These are phyloP conservation scores for Anthonomus grandis DNA, from an alignment of 1,140 invertebrate species.

Conservation along the genomic window DNA sequence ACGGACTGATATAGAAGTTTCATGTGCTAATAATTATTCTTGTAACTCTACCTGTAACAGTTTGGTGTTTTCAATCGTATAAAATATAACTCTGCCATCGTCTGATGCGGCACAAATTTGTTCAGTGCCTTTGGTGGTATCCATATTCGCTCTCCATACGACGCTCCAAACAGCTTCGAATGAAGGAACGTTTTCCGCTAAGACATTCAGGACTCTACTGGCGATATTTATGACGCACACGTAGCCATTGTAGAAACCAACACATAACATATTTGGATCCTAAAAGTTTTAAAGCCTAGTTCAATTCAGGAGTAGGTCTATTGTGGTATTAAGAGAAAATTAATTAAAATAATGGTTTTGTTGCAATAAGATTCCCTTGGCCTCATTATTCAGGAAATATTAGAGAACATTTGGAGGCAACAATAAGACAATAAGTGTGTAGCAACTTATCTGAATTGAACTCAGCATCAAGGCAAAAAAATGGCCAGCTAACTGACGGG, in stretches of 20 bases:
- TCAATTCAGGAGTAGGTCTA: neutral
- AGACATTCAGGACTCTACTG: conserved; percentile 50
- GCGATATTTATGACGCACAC: conserved; percentile 71
- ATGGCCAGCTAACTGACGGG: too few species aligned
- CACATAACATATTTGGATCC: conserved; percentile 68
- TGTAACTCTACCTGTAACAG: conserved; percentile 16
- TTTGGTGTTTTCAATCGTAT: conserved; percentile 20
- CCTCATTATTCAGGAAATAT: too few species aligned
- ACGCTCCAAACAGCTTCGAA: conserved; percentile 67
- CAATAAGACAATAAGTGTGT: too few species aligned
- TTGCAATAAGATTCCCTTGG: too few species aligned
- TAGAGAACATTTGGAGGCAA: too few species aligned
- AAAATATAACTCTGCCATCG: conserved; percentile 55
- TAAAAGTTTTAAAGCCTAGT: conserved; percentile 20
- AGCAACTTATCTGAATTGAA: too few species aligned
- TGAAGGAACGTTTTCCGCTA: conserved; percentile 51
- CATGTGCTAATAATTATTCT: neutral
- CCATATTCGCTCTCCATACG: conserved; percentile 53
- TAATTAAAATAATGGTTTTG: too few species aligned
- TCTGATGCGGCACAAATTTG: conserved; percentile 33
- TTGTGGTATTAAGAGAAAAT: too few species aligned
- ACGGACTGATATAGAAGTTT: neutral
- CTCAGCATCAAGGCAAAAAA: too few species aligned
- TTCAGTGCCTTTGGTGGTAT: conserved; percentile 44
- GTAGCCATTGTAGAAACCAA: conserved; percentile 76